Percentiles rank a stretch among this genome's conserved stretches.
Conservation (phyloP, 2,797 vertebrate species). For the Emys orbicularis region DNA sequence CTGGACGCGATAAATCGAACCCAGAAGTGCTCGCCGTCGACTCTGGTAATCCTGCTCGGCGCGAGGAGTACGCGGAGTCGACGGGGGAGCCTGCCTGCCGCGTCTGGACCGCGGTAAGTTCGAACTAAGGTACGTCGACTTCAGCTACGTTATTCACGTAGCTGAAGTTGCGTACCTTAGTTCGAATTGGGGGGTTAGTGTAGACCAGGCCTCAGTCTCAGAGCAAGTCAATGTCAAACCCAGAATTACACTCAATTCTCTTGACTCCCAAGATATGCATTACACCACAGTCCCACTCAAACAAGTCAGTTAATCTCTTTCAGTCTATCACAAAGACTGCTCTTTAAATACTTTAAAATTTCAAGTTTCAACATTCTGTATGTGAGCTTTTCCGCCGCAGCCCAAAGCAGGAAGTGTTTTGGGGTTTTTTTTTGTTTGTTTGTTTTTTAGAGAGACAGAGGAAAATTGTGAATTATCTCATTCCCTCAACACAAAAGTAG, state of each 20-base stretch:
- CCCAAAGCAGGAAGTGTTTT: background rate
- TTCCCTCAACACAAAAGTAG: background rate
- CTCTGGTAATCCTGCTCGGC: too few relatives aligned
- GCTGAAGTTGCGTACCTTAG: too few relatives aligned
- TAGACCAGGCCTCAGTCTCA: constrained; percentile 11
- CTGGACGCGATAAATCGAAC: too few relatives aligned
- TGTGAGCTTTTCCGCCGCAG: background rate
- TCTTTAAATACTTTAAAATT: constrained; percentile 2
- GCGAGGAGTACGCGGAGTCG: too few relatives aligned
- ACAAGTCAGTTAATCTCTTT: constrained; percentile 69
- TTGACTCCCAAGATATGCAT: constrained; percentile 32
- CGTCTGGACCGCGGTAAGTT: too few relatives aligned
- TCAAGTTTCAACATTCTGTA: constrained; percentile 22
- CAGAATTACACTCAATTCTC: constrained; percentile 43
- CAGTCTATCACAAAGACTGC: constrained; percentile 26
- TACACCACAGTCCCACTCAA: constrained; percentile 60
- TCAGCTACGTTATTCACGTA: too few relatives aligned
- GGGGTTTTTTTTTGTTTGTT: too few relatives aligned
- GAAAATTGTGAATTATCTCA: background rate
- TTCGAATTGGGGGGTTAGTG: too few relatives aligned
- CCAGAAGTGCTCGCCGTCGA: too few relatives aligned
- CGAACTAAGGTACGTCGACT: too few relatives aligned
- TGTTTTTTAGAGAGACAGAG: constrained; percentile 10
- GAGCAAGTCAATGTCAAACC: constrained; percentile 63
- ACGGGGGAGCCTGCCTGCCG: too few relatives aligned